phyloP scores from a whole-genome alignment of 2,113 vertebrate species.

The Limnothrissa miodon region DNA sequence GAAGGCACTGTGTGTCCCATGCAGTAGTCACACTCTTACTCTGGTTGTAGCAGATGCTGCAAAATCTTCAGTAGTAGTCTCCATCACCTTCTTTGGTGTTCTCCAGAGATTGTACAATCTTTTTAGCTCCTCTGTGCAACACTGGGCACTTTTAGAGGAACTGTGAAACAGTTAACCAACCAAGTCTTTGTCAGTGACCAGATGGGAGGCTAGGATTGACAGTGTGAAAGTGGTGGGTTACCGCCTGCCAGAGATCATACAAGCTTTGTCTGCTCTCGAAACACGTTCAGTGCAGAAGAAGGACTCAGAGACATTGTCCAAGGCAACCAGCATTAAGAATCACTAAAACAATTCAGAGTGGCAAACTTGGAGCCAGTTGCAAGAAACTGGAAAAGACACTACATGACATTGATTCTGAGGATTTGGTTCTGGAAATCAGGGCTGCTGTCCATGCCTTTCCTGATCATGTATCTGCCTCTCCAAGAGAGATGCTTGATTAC shows the following conservation, averaged over 20 bases:
- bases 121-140: too few relatives aligned
- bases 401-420: too few relatives aligned
- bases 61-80: slow-evolving; percentile 34
- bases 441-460: too few relatives aligned
- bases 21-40: slow-evolving; percentile 39
- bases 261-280: slow-evolving; percentile 36
- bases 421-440: too few relatives aligned
- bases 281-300: neutral
- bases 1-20: slow-evolving; percentile 38
- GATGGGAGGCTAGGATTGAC: slow-evolving; percentile 38
- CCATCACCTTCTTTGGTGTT: slow-evolving; percentile 8
- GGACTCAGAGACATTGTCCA: neutral
- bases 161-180: too few relatives aligned
- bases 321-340: neutral
- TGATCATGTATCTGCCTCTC: too few relatives aligned
- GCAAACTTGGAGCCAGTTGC: too few relatives aligned
- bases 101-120: neutral
- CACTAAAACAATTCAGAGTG: neutral
- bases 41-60: slow-evolving; percentile 38
- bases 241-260: slow-evolving; percentile 25
- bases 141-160: slow-evolving; percentile 32
- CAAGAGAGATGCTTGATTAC: too few relatives aligned
- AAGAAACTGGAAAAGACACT: too few relatives aligned
- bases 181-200: slow-evolving; percentile 37
- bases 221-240: slow-evolving; percentile 34